phyloP scores from a whole-genome alignment of 2,797 vertebrate species.

The Thamnophis elegans region DNA sequence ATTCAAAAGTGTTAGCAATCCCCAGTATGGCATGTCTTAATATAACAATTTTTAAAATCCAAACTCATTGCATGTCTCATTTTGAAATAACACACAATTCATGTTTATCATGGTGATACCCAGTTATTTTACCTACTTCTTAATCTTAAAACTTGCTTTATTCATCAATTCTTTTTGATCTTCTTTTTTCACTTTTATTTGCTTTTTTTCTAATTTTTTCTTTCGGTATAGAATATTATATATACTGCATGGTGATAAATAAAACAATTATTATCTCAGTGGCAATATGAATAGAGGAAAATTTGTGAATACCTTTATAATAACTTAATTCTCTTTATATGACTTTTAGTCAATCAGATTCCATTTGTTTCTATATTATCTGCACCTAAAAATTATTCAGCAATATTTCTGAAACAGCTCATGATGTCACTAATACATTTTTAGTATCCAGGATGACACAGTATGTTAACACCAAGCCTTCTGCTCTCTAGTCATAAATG shows the following conservation, averaged over 20 bases:
- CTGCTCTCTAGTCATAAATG: neutral
- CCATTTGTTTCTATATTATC: neutral
- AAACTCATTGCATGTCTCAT: neutral
- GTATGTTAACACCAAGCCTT: neutral
- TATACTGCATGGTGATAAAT: neutral
- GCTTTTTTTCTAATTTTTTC: neutral
- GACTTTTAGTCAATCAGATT: neutral
- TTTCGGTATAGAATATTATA: neutral
- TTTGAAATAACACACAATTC: neutral
- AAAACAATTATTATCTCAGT: neutral
- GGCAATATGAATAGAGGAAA: neutral
- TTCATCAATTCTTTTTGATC: neutral
- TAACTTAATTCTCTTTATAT: neutral
- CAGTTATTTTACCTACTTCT: neutral
- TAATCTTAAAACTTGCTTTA: neutral
- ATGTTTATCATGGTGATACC: neutral
- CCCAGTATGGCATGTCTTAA: neutral
- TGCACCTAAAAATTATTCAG: neutral
- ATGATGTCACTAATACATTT: neutral
- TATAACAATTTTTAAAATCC: neutral
- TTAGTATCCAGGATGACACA: neutral
- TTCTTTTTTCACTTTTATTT: neutral
- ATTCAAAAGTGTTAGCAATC: too few species aligned
- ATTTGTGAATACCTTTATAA: neutral
- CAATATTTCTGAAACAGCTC: neutral